phyloP scores from a whole-genome alignment of 2,797 vertebrate genomes.

The Melanotaenia parkinsoni region DNA sequence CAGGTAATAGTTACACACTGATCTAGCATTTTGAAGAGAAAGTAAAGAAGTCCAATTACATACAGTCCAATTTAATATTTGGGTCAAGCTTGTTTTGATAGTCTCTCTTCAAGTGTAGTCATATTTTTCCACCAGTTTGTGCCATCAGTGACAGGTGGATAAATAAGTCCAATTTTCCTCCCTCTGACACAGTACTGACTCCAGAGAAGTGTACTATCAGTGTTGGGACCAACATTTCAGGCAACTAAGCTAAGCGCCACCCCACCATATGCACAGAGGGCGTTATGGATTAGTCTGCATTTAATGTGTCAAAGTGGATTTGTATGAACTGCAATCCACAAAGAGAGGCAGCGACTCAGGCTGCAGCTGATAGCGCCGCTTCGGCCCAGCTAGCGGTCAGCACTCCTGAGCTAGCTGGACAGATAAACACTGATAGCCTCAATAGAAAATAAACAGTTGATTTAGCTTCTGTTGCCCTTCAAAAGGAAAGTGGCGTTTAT shows the following conservation, averaged over 20 bases:
- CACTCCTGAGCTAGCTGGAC: slow-evolving; percentile 33
- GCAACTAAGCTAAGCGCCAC: slow-evolving; percentile 22
- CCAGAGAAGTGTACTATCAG: slow-evolving; percentile 15
- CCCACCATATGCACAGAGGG: slow-evolving; percentile 34
- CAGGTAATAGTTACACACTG: neutral
- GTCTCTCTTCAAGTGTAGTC: too few relatives aligned
- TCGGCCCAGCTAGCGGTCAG: slow-evolving; percentile 16
- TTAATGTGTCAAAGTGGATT: slow-evolving; percentile 63
- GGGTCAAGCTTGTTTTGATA: too few relatives aligned
- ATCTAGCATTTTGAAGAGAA: neutral
- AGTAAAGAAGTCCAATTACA: neutral
- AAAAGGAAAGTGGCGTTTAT: slow-evolving; percentile 1
- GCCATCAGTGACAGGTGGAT: too few relatives aligned
- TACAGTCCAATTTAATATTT: too few relatives aligned
- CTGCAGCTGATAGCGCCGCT: slow-evolving; percentile 42
- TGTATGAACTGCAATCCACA: slow-evolving; percentile 35
- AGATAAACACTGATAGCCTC: slow-evolving; percentile 7
- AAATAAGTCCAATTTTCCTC: slow-evolving; percentile 3
- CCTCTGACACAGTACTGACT: slow-evolving; percentile 6
- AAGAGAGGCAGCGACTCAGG: slow-evolving; percentile 26
- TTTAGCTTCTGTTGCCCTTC: neutral
- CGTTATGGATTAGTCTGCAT: slow-evolving; percentile 62
- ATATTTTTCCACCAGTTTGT: too few relatives aligned
- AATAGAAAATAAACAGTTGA: neutral
- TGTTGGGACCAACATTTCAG: slow-evolving; percentile 6